These are phyloP conservation scores for Drosophila parabipectinata DNA, from an alignment of 1,140 invertebrate genomes.

Conservation along the genomic window DNA sequence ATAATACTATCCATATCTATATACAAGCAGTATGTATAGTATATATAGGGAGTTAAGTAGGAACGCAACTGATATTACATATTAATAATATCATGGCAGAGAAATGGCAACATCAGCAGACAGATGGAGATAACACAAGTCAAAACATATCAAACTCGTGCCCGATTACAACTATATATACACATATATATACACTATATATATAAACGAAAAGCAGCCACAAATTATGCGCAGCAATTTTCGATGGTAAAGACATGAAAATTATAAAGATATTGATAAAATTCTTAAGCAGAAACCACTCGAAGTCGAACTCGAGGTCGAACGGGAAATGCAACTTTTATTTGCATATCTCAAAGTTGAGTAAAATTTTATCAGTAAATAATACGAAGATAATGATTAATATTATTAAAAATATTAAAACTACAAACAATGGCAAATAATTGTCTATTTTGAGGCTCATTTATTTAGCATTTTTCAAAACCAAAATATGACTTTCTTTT, in stretches of 20 bases:
- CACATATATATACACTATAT: constrained; percentile 41
- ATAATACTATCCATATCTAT: constrained; percentile 55
- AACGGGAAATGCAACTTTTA: constrained; percentile 52
- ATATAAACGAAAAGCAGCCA: constrained; percentile 37
- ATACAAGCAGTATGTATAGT: constrained; percentile 34
- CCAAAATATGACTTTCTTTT: constrained; percentile 55
- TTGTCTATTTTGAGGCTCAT: constrained; percentile 80
- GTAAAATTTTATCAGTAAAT: constrained; percentile 66
- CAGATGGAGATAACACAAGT: constrained; percentile 63
- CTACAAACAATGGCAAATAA: constrained; percentile 60
- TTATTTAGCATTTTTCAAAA: constrained; percentile 67
- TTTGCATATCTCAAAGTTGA: constrained; percentile 53
- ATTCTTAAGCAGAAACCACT: constrained; percentile 33
- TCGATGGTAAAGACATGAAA: constrained; percentile 28
- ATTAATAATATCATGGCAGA: constrained; percentile 69
- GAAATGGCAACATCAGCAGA: constrained; percentile 19
- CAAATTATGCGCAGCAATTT: constrained; percentile 67
- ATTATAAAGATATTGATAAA: constrained; percentile 17
- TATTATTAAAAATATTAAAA: constrained; percentile 48
- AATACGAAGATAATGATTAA: constrained; percentile 49
- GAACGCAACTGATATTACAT: constrained; percentile 72
- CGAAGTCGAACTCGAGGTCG: constrained; percentile 6
- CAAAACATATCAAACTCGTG: constrained; percentile 84
- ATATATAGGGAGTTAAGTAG: constrained; percentile 66
- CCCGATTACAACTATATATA: constrained; percentile 72